A percentile compares a stretch with the other conserved stretches of the same genome.
These are phyloP conservation scores for Erebia palarica DNA, from an alignment of 2,888 invertebrate genomes.

Conservation along the genomic window DNA sequence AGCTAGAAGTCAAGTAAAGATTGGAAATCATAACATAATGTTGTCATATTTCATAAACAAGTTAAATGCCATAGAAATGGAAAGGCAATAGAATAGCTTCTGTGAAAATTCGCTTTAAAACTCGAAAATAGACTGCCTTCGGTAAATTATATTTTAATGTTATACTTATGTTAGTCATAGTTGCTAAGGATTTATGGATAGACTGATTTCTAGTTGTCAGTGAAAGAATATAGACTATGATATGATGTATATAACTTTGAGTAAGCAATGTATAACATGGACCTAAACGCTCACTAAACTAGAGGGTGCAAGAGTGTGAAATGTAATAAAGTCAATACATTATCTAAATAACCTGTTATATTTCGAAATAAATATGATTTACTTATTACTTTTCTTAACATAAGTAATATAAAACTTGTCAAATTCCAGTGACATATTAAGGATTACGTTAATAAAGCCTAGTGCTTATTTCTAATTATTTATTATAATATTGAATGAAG, in stretches of 20 bases:
- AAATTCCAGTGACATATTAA: background rate
- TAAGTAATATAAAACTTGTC: background rate
- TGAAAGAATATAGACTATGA: background rate
- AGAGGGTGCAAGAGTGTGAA: background rate
- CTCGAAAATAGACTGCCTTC: conserved; percentile 22
- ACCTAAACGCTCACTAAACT: too few relatives aligned
- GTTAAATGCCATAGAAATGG: too few relatives aligned
- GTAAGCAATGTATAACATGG: too few relatives aligned
- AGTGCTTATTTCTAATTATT: background rate
- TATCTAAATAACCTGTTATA: background rate
- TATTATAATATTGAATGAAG: background rate
- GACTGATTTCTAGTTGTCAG: conserved; percentile 24
- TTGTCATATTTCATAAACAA: too few relatives aligned
- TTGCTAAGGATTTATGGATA: background rate
- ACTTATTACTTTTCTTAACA: background rate
- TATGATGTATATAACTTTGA: background rate
- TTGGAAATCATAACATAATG: background rate
- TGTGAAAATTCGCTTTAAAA: conserved; percentile 7
- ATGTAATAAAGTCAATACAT: background rate
- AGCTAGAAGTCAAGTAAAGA: background rate
- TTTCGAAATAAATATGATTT: background rate
- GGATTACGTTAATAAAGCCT: background rate
- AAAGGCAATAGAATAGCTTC: background rate
- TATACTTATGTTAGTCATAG: conserved; percentile 5
- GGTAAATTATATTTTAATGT: conserved; percentile 9